Conservation (phyloP, 2,888 invertebrate species). For the Aleiodes leptofemur region DNA sequence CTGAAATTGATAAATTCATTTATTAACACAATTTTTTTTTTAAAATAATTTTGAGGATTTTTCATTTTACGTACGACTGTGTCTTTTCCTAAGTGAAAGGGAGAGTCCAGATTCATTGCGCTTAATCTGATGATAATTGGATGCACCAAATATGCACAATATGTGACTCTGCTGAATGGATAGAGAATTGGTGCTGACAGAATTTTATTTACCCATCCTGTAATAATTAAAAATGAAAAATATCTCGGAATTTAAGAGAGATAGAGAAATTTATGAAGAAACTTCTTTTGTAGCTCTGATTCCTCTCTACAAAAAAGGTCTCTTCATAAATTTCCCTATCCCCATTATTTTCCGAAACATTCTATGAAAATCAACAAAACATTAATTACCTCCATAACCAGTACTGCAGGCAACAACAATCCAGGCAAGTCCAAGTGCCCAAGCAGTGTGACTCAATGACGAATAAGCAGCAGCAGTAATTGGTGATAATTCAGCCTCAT, state of each 20-base stretch:
- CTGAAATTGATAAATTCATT: slow-evolving; percentile 74
- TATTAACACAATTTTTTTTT: not conserved
- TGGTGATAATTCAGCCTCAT: slow-evolving; percentile 83
- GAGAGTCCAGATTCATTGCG: slow-evolving; percentile 88
- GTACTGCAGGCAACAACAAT: slow-evolving; percentile 90
- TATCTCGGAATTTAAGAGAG: too few species aligned
- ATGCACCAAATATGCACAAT: slow-evolving; percentile 91
- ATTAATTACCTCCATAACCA: slow-evolving; percentile 83
- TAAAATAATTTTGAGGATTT: not conserved
- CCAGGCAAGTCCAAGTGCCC: slow-evolving; percentile 89
- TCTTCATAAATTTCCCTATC: too few species aligned
- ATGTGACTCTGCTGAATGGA: slow-evolving; percentile 90
- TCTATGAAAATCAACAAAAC: not conserved
- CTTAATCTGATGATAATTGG: slow-evolving; percentile 88
- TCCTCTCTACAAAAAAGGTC: too few species aligned
- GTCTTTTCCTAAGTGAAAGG: slow-evolving; percentile 87
- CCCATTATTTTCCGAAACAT: slow-evolving; percentile 5
- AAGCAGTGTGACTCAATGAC: slow-evolving; percentile 88
- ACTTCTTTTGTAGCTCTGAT: too few species aligned
- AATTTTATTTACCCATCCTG: slow-evolving; percentile 81
- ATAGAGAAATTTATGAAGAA: too few species aligned
- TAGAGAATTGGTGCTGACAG: slow-evolving; percentile 87
- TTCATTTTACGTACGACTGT: slow-evolving; percentile 80
- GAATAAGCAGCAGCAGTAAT: slow-evolving; percentile 86
- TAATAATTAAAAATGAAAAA: slow-evolving; percentile 27